Evolutionary conservation across 2,888 invertebrate genomes (phyloP).

Genomic region (Catocala sponsa): DNA sequence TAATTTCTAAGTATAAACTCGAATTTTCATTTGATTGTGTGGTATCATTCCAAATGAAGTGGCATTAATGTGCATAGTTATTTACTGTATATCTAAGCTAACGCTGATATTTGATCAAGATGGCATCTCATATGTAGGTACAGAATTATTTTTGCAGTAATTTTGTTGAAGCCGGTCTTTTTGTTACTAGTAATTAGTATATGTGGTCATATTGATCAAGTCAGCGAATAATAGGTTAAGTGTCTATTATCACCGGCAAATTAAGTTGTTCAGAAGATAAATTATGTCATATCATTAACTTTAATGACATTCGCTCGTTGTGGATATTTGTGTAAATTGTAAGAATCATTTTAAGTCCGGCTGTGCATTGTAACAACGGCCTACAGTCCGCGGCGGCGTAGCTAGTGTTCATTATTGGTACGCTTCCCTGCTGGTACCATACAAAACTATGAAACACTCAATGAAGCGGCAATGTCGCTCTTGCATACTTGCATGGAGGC

Average conservation of each 20-base stretch:
- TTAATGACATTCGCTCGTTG: neutral
- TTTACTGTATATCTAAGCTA: constrained; percentile 33
- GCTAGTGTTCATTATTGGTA: no score
- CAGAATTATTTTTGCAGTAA: neutral
- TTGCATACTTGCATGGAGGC: no score
- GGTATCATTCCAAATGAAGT: constrained; percentile 47
- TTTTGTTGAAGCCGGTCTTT: neutral
- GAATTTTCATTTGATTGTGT: constrained; percentile 43
- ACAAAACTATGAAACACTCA: no score
- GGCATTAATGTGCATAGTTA: constrained; percentile 35
- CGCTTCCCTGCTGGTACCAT: no score
- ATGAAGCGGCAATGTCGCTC: no score
- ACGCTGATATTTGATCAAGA: constrained; percentile 28
- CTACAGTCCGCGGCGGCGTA: no score
- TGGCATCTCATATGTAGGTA: neutral
- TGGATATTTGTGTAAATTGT: no score
- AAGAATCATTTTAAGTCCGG: no score
- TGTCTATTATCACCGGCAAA: constrained; percentile 6
- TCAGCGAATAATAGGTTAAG: constrained; percentile 20
- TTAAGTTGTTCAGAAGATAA: neutral
- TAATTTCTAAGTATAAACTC: constrained; percentile 38
- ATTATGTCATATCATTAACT: neutral
- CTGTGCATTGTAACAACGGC: no score
- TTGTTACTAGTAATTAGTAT: neutral
- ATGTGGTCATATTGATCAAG: constrained; percentile 21